phyloP scores from a whole-genome alignment of 2,888 invertebrate species.

The Harpagoxenus sublaevis region DNA sequence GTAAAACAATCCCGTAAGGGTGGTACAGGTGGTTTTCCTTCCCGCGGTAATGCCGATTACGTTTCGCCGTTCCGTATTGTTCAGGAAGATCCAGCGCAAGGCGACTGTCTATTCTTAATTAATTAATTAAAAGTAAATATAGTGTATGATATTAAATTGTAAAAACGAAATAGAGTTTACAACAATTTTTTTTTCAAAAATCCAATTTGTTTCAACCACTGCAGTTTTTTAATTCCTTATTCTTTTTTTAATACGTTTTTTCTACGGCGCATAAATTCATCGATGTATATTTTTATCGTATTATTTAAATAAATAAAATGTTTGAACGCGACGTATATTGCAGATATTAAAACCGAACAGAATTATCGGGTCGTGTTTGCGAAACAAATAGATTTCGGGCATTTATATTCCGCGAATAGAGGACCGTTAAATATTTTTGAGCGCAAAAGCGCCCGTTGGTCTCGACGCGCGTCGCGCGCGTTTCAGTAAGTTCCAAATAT shows the following conservation, averaged over 20 bases:
- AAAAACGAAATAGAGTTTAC: neutral
- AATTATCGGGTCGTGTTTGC: neutral
- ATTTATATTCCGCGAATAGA: constrained; percentile 12
- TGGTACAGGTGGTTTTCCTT: constrained; percentile 53
- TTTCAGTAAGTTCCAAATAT: constrained; percentile 7
- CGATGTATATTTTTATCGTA: constrained; percentile 4
- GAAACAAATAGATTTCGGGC: constrained; percentile 8
- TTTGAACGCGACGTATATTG: neutral
- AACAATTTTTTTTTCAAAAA: neutral
- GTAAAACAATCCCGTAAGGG: constrained; percentile 52
- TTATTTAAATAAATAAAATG: constrained; percentile 37
- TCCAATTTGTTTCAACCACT: neutral
- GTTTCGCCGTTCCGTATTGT: neutral
- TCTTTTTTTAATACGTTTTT: constrained; percentile 15
- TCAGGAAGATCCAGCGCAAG: neutral
- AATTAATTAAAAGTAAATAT: constrained; percentile 5
- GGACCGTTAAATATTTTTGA: constrained; percentile 12
- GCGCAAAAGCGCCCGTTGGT: neutral
- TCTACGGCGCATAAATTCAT: neutral
- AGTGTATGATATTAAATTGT: neutral
- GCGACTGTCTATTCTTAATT: neutral
- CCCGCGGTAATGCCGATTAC: constrained; percentile 8
- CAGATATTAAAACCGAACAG: constrained; percentile 23
- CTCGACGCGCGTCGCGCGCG: neutral
- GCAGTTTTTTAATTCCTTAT: neutral